Percentiles rank a stretch among this genome's conserved stretches.
phyloP scores from a whole-genome alignment of 2,888 invertebrate genomes.

The Nomada hirtipes region DNA sequence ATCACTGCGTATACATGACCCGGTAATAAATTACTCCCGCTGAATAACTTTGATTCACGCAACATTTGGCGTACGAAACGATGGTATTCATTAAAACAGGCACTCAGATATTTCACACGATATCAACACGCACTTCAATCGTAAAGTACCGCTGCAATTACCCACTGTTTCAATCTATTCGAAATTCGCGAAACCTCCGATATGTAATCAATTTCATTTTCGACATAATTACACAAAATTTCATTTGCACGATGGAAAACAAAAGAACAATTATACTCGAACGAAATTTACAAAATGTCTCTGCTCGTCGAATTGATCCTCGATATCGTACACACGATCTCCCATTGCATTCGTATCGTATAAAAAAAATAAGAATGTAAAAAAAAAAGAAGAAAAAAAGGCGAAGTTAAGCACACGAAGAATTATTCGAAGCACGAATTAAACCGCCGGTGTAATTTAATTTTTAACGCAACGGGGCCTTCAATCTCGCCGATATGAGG shows the following conservation, averaged over 20 bases:
- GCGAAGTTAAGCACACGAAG: not conserved
- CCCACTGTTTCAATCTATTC: no score
- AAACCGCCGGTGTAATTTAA: constrained; percentile 17
- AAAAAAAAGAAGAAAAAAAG: not conserved
- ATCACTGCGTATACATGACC: constrained; percentile 6
- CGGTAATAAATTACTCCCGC: constrained; percentile 47
- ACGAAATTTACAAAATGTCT: not conserved
- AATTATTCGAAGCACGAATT: not conserved
- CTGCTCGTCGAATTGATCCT: not conserved
- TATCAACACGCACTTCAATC: not conserved
- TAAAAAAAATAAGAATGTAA: no score
- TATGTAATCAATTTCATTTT: no score
- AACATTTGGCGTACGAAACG: constrained; percentile 1
- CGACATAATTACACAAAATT: not conserved
- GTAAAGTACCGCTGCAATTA: not conserved
- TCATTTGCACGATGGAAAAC: no score
- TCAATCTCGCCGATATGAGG: constrained; percentile 33
- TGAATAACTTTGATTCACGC: constrained; percentile 13
- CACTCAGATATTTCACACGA: not conserved
- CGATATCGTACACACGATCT: not conserved
- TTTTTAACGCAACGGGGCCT: not conserved
- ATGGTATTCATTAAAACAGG: constrained; percentile 48
- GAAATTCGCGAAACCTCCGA: not conserved
- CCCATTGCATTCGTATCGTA: not conserved
- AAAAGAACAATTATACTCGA: not conserved